Evolutionary conservation across 1,140 invertebrate species (phyloP).

Genomic region (Asbolus verrucosus): DNA sequence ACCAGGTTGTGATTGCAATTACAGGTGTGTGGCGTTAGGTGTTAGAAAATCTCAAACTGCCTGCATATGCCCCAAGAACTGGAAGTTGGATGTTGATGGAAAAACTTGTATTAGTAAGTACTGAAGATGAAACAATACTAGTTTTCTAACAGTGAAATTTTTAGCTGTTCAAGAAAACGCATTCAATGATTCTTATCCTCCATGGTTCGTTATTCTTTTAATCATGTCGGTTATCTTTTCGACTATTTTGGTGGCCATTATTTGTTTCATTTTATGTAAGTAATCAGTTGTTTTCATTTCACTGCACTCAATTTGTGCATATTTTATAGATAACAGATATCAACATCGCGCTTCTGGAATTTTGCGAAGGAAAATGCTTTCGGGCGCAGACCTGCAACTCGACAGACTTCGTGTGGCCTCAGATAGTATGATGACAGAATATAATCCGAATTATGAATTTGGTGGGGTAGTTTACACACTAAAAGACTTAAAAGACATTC

Average conservation of each 20-base stretch:
- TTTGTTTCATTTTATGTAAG: constrained; percentile 63
- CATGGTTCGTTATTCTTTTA: constrained; percentile 58
- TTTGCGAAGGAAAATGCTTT: constrained; percentile 76
- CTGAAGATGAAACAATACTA: no score
- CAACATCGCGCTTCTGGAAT: constrained; percentile 79
- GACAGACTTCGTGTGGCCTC: constrained; percentile 78
- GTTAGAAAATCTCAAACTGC: constrained; percentile 76
- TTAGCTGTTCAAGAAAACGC: constrained; percentile 39
- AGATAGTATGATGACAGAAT: constrained; percentile 80
- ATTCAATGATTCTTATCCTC: constrained; percentile 52
- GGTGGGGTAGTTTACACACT: constrained; percentile 78
- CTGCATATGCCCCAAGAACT: constrained; percentile 84
- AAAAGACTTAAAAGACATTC: constrained; percentile 88
- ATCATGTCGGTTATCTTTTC: constrained; percentile 58
- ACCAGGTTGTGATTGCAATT: constrained; percentile 83
- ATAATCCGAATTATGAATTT: constrained; percentile 96
- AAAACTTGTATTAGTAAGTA: constrained; percentile 72
- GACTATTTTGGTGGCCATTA: constrained; percentile 54
- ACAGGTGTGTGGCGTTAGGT: constrained; percentile 84
- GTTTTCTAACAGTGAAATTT: constrained; percentile 15
- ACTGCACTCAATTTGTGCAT: no score
- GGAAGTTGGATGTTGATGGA: constrained; percentile 72
- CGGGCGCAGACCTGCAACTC: constrained; percentile 84
- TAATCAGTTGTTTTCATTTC: constrained; percentile 33
- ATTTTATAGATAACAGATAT: constrained; percentile 87